These are phyloP conservation scores for Asteroscopus sphinx DNA, from an alignment of 2,888 invertebrate species.

Conservation along the genomic window DNA sequence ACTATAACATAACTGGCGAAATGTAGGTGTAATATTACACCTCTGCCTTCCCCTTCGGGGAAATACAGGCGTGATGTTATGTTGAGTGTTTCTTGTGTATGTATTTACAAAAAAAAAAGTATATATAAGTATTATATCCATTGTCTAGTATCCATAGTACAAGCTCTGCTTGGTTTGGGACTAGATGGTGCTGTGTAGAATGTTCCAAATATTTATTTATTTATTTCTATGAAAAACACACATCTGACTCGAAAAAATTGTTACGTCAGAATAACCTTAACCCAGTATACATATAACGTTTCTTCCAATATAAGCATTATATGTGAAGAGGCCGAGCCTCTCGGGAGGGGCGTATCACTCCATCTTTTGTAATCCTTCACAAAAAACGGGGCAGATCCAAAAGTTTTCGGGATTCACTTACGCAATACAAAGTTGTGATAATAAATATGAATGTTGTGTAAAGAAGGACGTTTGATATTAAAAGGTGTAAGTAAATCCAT, in stretches of 20 bases:
- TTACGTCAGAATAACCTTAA: neutral
- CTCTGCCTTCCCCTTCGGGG: too few species aligned
- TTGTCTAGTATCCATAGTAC: too few species aligned
- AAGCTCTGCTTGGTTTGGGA: too few species aligned
- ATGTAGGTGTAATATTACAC: too few species aligned
- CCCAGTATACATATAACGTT: constrained; percentile 1
- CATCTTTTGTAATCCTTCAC: constrained; percentile 31
- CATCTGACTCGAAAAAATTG: neutral
- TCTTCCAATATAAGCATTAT: constrained; percentile 29
- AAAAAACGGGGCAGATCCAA: constrained; percentile 17
- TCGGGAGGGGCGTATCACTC: constrained; percentile 17
- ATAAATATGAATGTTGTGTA: constrained; percentile 27
- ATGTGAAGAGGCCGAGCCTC: constrained; percentile 24
- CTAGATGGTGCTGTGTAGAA: too few species aligned
- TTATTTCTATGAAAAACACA: neutral
- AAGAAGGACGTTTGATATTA: constrained; percentile 18
- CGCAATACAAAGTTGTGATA: constrained; percentile 5
- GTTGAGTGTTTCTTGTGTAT: too few species aligned
- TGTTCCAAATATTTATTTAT: too few species aligned
- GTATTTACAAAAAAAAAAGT: too few species aligned
- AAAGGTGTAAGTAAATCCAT: constrained; percentile 2
- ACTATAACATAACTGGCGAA: too few species aligned
- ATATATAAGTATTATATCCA: too few species aligned
- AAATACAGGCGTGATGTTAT: too few species aligned
- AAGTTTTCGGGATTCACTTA: constrained; percentile 36